Evolutionary conservation across 64 coral and sea anemone species (phyloP), one percentile per base, ranked within the genome.

Genomic region (Catalaphyllia jardinei): DNA sequence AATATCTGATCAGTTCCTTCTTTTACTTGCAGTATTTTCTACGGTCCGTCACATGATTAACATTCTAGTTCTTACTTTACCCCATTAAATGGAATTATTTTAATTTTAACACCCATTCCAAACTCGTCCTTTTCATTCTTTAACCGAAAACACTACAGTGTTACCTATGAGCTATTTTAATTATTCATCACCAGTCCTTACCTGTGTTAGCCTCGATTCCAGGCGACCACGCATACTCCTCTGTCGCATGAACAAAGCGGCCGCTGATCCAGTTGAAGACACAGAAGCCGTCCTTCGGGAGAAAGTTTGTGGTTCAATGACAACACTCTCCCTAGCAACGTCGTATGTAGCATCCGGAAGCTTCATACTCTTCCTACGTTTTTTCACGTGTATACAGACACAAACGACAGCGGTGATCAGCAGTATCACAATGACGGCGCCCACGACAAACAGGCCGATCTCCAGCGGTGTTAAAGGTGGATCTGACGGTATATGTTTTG

Each of bases 201-300:
- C 81, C 19, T 92, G 82, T 30, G 83, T 87, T 12, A 92, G 75
- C 62, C 90, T 86, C 57, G 90, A 92, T 20, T 92, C 90, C 75
- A 92, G 52, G 1, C 90, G 90, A 73, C 52, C 22, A 35, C 90
- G 90, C 65, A 92, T n/a, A 27, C 90, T 92, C 46, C 90, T 75
- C 15, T 92, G 83, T 24, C 90, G 90, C 22, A 78, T 28, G 1
- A 92, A 73, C 8, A 64, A 64, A 20, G 61, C 78, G 17, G 89
- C 83, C 42, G 83, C 73, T 86, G 82, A 87, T 46, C 73, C 84
- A 27, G 90, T 65, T 9, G 90, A 92, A 1, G 89, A 91, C 13
- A 71, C 55, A 13, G 90, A 92, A 17, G 83, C 38, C 16, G 82
- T 92, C 71, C 90, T 67, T 73, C 30, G 55, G 14, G 57, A 35